Percentiles rank a stretch among this genome's conserved stretches.
Evolutionary conservation across 2,113 vertebrate species (phyloP).

Genomic region (Tringa solitaria): DNA sequence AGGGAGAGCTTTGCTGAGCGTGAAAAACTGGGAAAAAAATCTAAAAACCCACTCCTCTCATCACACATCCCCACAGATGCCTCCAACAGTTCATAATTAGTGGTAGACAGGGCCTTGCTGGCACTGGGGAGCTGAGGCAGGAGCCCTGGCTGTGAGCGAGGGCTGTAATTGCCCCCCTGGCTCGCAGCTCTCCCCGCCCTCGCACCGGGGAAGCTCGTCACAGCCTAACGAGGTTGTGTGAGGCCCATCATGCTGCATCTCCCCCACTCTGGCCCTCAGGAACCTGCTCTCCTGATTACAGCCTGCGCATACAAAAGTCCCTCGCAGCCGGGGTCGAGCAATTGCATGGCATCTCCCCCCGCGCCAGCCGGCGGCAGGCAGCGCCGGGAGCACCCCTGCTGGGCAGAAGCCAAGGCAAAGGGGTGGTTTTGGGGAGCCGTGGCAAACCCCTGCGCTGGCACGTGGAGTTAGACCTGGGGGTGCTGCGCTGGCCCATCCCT

Average conservation of each 20-base stretch:
- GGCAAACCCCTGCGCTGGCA: accelerated
- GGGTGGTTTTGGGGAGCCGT: accelerated
- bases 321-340: not conserved
- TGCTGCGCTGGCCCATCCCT: not conserved
- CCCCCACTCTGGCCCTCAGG: accelerated
- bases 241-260: accelerated
- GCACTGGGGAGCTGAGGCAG: not conserved
- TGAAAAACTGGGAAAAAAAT: not conserved
- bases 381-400: accelerated
- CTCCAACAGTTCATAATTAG: accelerated
- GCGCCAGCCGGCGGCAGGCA: accelerated
- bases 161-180: accelerated
- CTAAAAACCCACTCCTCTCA: not conserved
- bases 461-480: accelerated
- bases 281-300: accelerated
- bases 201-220: accelerated
- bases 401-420: not conserved
- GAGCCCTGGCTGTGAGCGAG: not conserved
- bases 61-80: accelerated
- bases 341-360: accelerated
- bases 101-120: not conserved
- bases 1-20: not conserved
- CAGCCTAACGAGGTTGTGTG: not conserved
- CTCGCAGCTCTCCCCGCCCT: accelerated
- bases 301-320: accelerated